phyloP scores from a whole-genome alignment of 37 sponge, comb jelly and placozoan genomes.

The Sycon ciliatum region DNA sequence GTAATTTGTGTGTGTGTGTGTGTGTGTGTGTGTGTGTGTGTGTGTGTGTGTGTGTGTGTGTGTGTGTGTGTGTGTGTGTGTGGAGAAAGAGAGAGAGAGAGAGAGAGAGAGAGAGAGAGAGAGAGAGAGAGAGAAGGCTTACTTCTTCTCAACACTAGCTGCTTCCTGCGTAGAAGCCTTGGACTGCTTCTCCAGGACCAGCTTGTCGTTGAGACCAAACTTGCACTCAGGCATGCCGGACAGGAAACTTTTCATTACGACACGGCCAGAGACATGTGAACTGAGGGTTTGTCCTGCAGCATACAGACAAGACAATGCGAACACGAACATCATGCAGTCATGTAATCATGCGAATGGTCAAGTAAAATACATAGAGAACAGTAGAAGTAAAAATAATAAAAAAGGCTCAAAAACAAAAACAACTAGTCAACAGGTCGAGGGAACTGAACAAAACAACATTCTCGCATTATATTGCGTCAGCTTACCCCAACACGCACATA shows the following conservation, averaged over 20 bases:
- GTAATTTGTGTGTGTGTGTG: conserved; percentile 5
- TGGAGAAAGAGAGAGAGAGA: background rate
- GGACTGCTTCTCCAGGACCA: conserved; percentile 78
- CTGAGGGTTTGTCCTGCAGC: conserved; percentile 83
- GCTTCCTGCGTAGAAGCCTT: conserved; percentile 71
- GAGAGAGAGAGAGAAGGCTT: background rate
- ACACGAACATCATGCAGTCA: too few relatives aligned
- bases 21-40: conserved; percentile 5
- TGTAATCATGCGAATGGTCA: too few relatives aligned
- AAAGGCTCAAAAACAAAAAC: too few relatives aligned
- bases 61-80: conserved; percentile 5
- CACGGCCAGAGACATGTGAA: conserved; percentile 84
- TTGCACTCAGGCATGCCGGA: conserved; percentile 99
- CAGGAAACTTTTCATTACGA: conserved; percentile 86
- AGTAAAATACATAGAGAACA: too few relatives aligned
- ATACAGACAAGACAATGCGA: too few relatives aligned
- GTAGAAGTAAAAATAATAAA: too few relatives aligned
- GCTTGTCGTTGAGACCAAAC: conserved; percentile 98
- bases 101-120: background rate
- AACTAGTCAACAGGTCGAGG: too few relatives aligned
- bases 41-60: conserved; percentile 5
- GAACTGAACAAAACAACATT: too few relatives aligned
- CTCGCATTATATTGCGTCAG: too few relatives aligned
- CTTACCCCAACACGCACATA: too few relatives aligned
- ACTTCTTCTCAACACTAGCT: conserved; percentile 5